Conservation (phyloP, 1,140 invertebrate species). For the Drosophila albomicans region DNA sequence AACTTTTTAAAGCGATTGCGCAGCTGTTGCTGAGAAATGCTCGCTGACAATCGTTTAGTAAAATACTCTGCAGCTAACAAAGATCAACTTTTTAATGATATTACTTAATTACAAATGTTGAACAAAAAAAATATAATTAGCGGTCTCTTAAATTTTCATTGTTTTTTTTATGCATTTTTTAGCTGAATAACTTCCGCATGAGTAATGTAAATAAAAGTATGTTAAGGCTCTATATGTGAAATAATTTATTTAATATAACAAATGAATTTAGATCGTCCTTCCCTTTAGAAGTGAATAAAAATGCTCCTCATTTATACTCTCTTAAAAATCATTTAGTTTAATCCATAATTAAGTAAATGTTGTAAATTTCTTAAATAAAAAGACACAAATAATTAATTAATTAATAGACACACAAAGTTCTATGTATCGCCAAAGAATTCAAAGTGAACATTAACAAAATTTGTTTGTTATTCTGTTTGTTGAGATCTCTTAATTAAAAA, state of each 20-base stretch:
- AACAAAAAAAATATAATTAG: too few species aligned
- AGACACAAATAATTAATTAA: constrained; percentile 48
- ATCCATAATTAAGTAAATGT: constrained; percentile 44
- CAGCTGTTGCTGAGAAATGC: not conserved
- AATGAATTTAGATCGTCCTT: too few species aligned
- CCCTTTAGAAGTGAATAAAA: constrained; percentile 2
- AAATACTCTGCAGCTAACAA: not conserved
- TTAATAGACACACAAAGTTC: constrained; percentile 45
- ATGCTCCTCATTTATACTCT: constrained; percentile 30
- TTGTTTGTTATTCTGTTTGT: constrained; percentile 14
- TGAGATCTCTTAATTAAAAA: constrained; percentile 72
- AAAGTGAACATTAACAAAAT: constrained; percentile 59
- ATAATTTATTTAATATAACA: too few species aligned
- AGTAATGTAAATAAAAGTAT: too few species aligned
- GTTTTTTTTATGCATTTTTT: too few species aligned
- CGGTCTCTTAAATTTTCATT: too few species aligned
- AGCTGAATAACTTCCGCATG: too few species aligned
- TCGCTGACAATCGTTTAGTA: too few species aligned
- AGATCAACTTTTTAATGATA: not conserved
- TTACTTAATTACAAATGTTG: too few species aligned
- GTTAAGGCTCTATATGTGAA: too few species aligned
- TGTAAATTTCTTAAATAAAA: constrained; percentile 48
- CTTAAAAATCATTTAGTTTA: constrained; percentile 32
- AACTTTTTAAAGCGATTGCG: constrained; percentile 31
- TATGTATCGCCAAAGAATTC: constrained; percentile 40